phyloP scores from a whole-genome alignment of 2,888 invertebrate species.

The Alloplasta piceator region DNA sequence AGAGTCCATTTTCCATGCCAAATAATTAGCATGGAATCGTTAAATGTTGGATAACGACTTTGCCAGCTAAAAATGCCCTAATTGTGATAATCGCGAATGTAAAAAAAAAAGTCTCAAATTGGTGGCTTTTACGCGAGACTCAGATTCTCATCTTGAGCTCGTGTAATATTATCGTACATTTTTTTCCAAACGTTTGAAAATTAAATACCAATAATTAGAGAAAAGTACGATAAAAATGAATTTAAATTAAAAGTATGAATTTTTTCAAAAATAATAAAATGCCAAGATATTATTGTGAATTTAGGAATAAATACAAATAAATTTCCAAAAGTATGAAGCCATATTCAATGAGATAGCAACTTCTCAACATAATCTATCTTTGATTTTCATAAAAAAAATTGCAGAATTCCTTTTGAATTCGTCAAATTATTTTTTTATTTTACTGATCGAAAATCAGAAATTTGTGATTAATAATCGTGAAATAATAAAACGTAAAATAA shows the following conservation, averaged over 20 bases:
- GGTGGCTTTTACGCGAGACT: constrained; percentile 22
- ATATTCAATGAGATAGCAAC: too few species aligned
- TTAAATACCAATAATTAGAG: not conserved
- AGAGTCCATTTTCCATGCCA: not conserved
- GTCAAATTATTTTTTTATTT: too few species aligned
- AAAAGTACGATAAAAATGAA: not conserved
- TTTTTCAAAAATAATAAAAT: not conserved
- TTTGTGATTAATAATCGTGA: too few species aligned
- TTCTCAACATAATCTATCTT: too few species aligned
- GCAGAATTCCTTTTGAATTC: too few species aligned
- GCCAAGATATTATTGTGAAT: not conserved
- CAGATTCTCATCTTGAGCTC: constrained; percentile 39
- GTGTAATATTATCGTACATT: constrained; percentile 17
- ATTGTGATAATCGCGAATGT: not conserved
- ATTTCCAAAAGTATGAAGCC: too few species aligned
- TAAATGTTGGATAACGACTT: not conserved
- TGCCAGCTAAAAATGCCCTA: constrained; percentile 9
- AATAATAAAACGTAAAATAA: too few species aligned
- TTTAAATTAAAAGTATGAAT: not conserved
- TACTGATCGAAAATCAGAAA: too few species aligned
- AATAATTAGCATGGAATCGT: not conserved
- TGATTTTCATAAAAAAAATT: too few species aligned
- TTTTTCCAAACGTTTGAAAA: not conserved
- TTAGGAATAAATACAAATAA: too few species aligned
- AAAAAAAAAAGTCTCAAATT: constrained; percentile 5